Evolutionary conservation across 2,888 invertebrate genomes (phyloP).

Genomic region (Geotrupes spiniger): DNA sequence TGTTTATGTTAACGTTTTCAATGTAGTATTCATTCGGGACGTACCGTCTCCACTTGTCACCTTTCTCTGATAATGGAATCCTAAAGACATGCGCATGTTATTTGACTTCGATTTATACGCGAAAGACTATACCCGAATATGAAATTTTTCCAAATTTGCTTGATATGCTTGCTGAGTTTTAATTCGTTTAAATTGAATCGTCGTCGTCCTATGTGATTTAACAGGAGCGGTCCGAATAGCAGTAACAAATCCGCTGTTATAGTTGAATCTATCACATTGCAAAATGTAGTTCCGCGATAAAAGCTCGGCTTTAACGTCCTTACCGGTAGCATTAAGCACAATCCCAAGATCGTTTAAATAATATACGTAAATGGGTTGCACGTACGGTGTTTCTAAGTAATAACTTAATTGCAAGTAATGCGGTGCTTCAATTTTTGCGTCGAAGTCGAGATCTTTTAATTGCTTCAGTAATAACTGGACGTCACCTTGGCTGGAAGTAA

Average conservation of each 20-base stretch:
- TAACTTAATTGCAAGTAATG: slow-evolving; percentile 54
- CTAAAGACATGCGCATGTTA: slow-evolving; percentile 45
- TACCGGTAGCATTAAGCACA: slow-evolving; percentile 56
- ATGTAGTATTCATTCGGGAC: slow-evolving; percentile 53
- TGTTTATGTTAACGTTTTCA: slow-evolving; percentile 47
- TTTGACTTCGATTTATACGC: not conserved
- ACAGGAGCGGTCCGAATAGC: slow-evolving; percentile 63
- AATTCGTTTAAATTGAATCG: slow-evolving; percentile 61
- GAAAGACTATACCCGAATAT: slow-evolving; percentile 45
- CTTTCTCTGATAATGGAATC: slow-evolving; percentile 56
- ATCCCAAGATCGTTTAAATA: slow-evolving; percentile 54
- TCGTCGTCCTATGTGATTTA: slow-evolving; percentile 64
- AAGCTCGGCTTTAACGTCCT: too few relatives aligned
- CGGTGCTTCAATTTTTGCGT: slow-evolving; percentile 57
- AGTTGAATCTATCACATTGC: slow-evolving; percentile 54
- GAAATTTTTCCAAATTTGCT: slow-evolving; percentile 54
- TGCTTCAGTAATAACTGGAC: slow-evolving; percentile 49
- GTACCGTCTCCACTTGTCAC: slow-evolving; percentile 62
- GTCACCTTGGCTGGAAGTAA: slow-evolving; percentile 48
- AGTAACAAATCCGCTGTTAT: slow-evolving; percentile 67
- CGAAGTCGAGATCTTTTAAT: slow-evolving; percentile 57
- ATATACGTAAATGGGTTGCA: slow-evolving; percentile 56
- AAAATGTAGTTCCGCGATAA: too few relatives aligned
- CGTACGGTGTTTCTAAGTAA: slow-evolving; percentile 40
- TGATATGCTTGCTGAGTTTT: slow-evolving; percentile 54